Percentiles rank a stretch among this genome's conserved stretches.
phyloP scores from a whole-genome alignment of 2,113 vertebrate species.

The Brachyhypopomus occidentalis region DNA sequence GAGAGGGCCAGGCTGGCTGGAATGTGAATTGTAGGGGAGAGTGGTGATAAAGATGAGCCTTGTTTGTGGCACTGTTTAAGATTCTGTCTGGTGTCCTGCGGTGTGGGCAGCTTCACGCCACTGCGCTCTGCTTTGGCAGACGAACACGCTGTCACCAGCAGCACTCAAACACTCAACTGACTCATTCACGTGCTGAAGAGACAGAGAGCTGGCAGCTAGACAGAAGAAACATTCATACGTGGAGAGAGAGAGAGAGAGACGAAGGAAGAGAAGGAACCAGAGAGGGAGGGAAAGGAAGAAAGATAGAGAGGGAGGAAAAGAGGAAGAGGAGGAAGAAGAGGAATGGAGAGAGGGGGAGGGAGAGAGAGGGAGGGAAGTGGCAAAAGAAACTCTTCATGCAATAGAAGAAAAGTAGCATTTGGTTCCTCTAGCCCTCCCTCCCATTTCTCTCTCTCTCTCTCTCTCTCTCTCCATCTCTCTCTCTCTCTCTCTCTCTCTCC shows the following conservation, averaged over 20 bases:
- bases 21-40: slow-evolving; percentile 49
- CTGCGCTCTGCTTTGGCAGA: slow-evolving; percentile 81
- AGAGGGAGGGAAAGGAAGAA: neutral
- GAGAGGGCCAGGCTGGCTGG: slow-evolving; percentile 18
- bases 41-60: slow-evolving; percentile 60
- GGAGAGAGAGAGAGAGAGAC: neutral
- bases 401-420: too few relatives aligned
- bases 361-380: neutral
- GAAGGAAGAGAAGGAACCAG: neutral
- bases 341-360: neutral
- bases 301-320: too few relatives aligned
- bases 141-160: slow-evolving; percentile 74
- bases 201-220: neutral
- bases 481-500: too few relatives aligned
- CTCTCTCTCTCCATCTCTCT: too few relatives aligned
- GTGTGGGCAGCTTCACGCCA: slow-evolving; percentile 56
- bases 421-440: too few relatives aligned
- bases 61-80: slow-evolving; percentile 77
- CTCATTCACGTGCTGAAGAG: slow-evolving; percentile 81
- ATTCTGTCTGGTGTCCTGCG: slow-evolving; percentile 69
- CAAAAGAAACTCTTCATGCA: neutral
- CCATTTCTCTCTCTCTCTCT: too few relatives aligned
- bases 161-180: slow-evolving; percentile 71
- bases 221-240: neutral
- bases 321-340: neutral